Conservation (phyloP, 2,888 invertebrate species). For the Drosophila yooni region DNA sequence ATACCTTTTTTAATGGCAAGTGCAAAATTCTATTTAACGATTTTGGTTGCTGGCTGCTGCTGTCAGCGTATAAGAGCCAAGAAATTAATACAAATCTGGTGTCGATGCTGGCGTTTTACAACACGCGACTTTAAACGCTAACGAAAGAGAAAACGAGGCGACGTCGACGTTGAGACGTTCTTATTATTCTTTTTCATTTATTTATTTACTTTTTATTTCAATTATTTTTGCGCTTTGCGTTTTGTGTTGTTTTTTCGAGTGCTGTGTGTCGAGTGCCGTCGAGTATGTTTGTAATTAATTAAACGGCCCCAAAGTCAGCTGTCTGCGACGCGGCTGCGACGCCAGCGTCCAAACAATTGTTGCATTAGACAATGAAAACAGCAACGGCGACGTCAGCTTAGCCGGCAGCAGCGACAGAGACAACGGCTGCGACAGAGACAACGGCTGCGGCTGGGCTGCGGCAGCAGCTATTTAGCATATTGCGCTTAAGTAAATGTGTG, state of each 20-base stretch:
- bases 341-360: conserved; percentile 65
- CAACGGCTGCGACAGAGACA: conserved; percentile 9
- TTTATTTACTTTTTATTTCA: conserved; percentile 48
- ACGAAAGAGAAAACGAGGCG: conserved; percentile 73
- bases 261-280: conserved; percentile 24
- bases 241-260: conserved; percentile 37
- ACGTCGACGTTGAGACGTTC: conserved; percentile 36
- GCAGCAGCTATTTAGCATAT: conserved; percentile 73
- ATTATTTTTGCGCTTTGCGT: conserved; percentile 9
- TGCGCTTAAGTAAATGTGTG: conserved; percentile 71
- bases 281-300: conserved; percentile 74
- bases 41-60: conserved; percentile 7
- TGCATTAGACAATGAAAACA: conserved; percentile 62
- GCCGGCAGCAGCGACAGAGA: conserved; percentile 22
- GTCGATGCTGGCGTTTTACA: conserved; percentile 32
- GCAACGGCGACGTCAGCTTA: conserved; percentile 22
- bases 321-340: conserved; percentile 48
- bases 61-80: conserved; percentile 22
- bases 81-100: conserved; percentile 53
- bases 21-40: conserved; percentile 16
- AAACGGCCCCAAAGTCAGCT: conserved; percentile 77
- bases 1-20: conserved; percentile 15
- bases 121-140: conserved; percentile 57
- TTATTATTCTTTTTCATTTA: conserved; percentile 52
- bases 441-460: conserved; percentile 25